Evolutionary conservation across 2,113 vertebrate genomes (phyloP).

Genomic region (Accipiter cooperii): DNA sequence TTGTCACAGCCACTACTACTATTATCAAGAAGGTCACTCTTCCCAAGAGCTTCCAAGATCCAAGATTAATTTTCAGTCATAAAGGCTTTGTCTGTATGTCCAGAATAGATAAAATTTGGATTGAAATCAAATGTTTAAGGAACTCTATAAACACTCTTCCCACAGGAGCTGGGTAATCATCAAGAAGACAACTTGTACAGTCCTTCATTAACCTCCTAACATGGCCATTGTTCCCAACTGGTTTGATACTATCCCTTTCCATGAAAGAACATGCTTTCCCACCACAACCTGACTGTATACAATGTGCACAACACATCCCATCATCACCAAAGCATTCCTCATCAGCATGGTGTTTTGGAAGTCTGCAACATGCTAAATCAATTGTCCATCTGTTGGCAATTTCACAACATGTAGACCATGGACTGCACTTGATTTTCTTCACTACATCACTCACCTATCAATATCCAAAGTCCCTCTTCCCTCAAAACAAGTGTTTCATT

Average conservation of each 20-base stretch:
- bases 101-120: neutral
- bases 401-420: neutral
- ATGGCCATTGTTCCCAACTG: neutral
- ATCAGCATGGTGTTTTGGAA: neutral
- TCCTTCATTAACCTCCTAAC: neutral
- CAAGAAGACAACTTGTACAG: neutral
- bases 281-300: neutral
- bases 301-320: neutral
- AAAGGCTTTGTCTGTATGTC: neutral
- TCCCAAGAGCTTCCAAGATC: accelerated
- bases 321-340: neutral
- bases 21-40: neutral
- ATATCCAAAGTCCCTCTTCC: neutral
- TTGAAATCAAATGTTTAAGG: neutral
- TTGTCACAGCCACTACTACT: neutral
- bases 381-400: neutral
- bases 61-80: neutral
- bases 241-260: neutral
- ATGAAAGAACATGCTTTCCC: neutral
- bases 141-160: neutral
- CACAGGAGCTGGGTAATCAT: neutral
- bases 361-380: neutral
- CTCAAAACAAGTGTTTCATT: neutral
- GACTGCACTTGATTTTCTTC: neutral
- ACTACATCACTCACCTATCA: neutral